Evolutionary conservation across 2,797 vertebrate species (phyloP).

Genomic region (Anguilla marmorata): DNA sequence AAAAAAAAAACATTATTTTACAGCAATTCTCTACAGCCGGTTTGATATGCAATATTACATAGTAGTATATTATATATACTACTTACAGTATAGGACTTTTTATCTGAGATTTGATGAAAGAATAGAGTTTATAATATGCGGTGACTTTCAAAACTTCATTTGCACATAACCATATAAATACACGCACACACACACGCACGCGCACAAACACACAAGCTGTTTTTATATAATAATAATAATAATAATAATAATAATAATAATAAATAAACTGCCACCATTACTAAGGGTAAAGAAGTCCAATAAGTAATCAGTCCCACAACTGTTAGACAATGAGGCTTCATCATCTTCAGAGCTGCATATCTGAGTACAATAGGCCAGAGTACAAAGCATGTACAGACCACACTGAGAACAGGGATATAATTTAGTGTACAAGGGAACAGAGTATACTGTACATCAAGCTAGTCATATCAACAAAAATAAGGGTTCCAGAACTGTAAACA

Average conservation of each 20-base stretch:
- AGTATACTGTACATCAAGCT: slow-evolving; percentile 51
- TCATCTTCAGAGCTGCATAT: slow-evolving; percentile 47
- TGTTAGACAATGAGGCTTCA: neutral
- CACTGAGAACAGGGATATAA: slow-evolving; percentile 60
- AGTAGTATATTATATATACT: neutral
- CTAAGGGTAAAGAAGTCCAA: slow-evolving; percentile 43
- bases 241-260: neutral
- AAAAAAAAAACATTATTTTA: neutral
- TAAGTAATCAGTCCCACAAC: slow-evolving; percentile 53
- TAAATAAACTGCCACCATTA: slow-evolving; percentile 1
- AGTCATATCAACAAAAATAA: slow-evolving; percentile 51
- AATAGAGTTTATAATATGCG: neutral
- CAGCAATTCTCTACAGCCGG: neutral
- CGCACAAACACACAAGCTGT: neutral
- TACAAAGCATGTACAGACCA: slow-evolving; percentile 52
- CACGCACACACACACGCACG: neutral
- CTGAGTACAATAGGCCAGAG: slow-evolving; percentile 55
- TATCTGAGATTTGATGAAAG: neutral
- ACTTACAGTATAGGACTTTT: neutral
- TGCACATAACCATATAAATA: neutral
- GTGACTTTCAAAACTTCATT: neutral
- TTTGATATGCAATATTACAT: slow-evolving; percentile 1
- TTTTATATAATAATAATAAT: neutral
- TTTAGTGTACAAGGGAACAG: slow-evolving; percentile 52
- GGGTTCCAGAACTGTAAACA: slow-evolving; percentile 59